Evolutionary conservation across 2,113 vertebrate species (phyloP).

Genomic region (Leptodactylus fuscus): DNA sequence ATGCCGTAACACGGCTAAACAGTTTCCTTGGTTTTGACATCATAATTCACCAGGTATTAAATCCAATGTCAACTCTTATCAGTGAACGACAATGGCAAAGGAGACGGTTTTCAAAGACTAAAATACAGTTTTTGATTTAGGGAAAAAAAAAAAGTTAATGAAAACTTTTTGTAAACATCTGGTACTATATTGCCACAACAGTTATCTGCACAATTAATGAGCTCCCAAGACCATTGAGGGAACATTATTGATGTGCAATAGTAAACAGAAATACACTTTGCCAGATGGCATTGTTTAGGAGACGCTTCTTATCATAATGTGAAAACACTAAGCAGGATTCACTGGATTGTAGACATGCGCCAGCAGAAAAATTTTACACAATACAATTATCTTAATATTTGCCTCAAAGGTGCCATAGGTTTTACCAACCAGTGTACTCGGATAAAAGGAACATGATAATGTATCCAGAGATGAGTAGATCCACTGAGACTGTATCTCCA

Average conservation of each 20-base stretch:
- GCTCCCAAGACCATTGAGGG: conserved; percentile 58
- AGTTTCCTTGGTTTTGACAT: background rate
- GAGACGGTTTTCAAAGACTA: background rate
- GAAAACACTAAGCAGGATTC: conserved; percentile 58
- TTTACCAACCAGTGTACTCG: conserved; percentile 44
- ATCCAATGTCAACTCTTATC: background rate
- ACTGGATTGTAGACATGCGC: conserved; percentile 55
- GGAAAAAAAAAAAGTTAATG: conserved; percentile 48
- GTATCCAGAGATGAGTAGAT: conserved; percentile 29
- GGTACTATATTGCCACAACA: conserved; percentile 53
- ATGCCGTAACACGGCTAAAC: background rate
- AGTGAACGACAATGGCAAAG: background rate
- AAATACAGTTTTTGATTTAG: conserved; percentile 24
- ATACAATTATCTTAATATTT: conserved; percentile 58
- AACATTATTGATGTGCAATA: conserved; percentile 63
- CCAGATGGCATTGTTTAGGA: conserved; percentile 63
- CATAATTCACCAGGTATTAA: background rate
- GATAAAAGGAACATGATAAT: conserved; percentile 44
- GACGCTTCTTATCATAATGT: conserved; percentile 57
- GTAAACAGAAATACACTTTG: conserved; percentile 59
- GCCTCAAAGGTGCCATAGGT: conserved; percentile 46
- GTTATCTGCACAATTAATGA: conserved; percentile 60
- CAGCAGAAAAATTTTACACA: conserved; percentile 38
- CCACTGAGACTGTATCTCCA: conserved; percentile 30
- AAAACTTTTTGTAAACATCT: conserved; percentile 60